Evolutionary conservation across 2,113 vertebrate species (phyloP).

Genomic region (Petromus typicus): DNA sequence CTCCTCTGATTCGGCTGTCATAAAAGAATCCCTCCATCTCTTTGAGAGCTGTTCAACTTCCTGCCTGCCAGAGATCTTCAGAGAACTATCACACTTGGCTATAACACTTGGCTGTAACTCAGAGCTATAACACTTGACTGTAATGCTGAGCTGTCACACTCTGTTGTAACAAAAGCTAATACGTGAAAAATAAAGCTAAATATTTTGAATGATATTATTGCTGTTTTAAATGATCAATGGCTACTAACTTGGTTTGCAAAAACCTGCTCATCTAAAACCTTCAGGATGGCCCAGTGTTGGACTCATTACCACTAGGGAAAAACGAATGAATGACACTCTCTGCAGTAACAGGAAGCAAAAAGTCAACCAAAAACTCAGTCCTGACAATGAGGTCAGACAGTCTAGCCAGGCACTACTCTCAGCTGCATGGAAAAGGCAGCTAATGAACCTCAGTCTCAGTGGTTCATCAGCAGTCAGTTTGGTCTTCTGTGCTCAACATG

Average conservation of each 20-base stretch:
- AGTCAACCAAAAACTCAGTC: background rate
- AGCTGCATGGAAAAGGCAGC: background rate
- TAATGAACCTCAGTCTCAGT: background rate
- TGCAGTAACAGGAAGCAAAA: background rate
- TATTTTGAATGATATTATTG: background rate
- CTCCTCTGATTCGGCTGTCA: too few species aligned
- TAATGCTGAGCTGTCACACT: too few species aligned
- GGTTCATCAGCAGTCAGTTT: background rate
- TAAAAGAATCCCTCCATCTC: too few species aligned
- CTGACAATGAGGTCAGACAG: background rate
- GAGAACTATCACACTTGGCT: too few species aligned
- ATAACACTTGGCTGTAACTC: too few species aligned
- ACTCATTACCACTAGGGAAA: background rate
- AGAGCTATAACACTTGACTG: too few species aligned
- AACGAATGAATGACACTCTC: conserved; percentile 12
- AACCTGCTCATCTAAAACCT: background rate
- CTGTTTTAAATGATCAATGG: conserved; percentile 41
- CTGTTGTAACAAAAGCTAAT: background rate
- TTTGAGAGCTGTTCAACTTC: too few species aligned
- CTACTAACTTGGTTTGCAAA: conserved; percentile 10
- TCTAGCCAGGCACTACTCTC: background rate
- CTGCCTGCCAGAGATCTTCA: too few species aligned
- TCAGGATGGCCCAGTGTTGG: background rate
- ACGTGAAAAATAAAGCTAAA: conserved; percentile 9
- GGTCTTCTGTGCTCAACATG: background rate